These are phyloP conservation scores for Allophyes oxyacanthae DNA, from an alignment of 2,888 invertebrate genomes.

Conservation along the genomic window DNA sequence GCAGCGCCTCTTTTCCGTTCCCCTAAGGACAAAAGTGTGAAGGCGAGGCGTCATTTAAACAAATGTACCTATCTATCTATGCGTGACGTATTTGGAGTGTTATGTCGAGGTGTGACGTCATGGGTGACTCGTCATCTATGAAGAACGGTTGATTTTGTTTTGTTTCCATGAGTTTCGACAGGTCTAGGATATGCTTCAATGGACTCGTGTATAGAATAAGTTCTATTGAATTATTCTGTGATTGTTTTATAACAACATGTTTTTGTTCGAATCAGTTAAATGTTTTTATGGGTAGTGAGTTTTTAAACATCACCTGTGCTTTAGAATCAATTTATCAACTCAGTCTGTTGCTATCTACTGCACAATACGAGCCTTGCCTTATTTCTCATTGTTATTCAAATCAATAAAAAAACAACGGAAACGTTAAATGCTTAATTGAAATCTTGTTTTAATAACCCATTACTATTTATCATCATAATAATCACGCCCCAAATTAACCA, in stretches of 20 bases:
- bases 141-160: conserved; percentile 26
- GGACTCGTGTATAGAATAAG: neutral
- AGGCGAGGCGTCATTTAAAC: conserved; percentile 20
- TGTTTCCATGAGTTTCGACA: conserved; percentile 40
- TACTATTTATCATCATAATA: conserved; percentile 10
- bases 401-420: too few relatives aligned
- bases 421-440: conserved; percentile 1
- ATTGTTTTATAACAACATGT: conserved; percentile 3
- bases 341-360: too few relatives aligned
- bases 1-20: neutral
- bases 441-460: conserved; percentile 3
- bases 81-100: neutral
- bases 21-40: conserved; percentile 14
- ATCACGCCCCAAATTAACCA: conserved; percentile 4
- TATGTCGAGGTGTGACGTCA: conserved; percentile 26
- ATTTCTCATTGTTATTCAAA: too few relatives aligned
- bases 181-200: conserved; percentile 32
- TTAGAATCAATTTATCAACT: too few relatives aligned
- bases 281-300: too few relatives aligned
- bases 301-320: too few relatives aligned
- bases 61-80: conserved; percentile 6
- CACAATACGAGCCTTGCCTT: too few relatives aligned
- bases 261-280: too few relatives aligned
- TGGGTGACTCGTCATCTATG: conserved; percentile 16
- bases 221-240: neutral